Evolutionary conservation across 37 sponge, comb jelly and placozoan genomes (phyloP).

Genomic region (Oscarella lobularis): DNA sequence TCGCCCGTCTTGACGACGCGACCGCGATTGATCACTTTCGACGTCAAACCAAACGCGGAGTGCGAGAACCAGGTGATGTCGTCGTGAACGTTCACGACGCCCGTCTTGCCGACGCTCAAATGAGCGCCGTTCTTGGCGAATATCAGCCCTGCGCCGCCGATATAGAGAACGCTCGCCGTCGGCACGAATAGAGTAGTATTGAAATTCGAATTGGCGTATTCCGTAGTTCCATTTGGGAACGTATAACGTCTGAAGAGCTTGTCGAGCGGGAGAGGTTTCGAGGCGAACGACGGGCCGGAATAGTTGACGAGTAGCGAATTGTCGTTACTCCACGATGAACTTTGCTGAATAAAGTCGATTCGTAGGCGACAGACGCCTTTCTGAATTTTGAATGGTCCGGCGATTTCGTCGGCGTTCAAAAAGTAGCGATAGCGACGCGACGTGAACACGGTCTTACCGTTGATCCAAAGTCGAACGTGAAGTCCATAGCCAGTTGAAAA

Average conservation of each 20-base stretch:
- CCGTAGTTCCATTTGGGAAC: background rate
- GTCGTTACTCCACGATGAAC: background rate
- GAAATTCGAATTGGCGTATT: constrained; percentile 1
- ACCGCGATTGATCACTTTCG: background rate
- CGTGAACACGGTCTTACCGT: background rate
- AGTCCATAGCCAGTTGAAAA: background rate
- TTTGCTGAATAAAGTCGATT: background rate
- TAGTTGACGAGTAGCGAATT: background rate
- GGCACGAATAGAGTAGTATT: background rate
- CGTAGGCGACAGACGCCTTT: background rate
- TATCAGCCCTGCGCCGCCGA: background rate
- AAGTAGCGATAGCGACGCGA: background rate
- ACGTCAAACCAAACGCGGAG: background rate
- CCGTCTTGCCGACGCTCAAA: background rate
- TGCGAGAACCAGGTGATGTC: background rate
- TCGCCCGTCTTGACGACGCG: background rate
- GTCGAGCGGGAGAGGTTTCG: background rate
- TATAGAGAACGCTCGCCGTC: background rate
- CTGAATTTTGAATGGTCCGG: background rate
- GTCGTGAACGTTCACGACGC: background rate
- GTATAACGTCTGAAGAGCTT: too few relatives aligned
- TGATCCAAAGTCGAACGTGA: background rate
- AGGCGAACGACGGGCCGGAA: background rate
- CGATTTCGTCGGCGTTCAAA: background rate
- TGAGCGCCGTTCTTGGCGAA: background rate